A percentile compares a stretch with the other conserved stretches of the same genome.
Conservation (phyloP, 2,797 vertebrate species). For the Propithecus perrieri region DNA sequence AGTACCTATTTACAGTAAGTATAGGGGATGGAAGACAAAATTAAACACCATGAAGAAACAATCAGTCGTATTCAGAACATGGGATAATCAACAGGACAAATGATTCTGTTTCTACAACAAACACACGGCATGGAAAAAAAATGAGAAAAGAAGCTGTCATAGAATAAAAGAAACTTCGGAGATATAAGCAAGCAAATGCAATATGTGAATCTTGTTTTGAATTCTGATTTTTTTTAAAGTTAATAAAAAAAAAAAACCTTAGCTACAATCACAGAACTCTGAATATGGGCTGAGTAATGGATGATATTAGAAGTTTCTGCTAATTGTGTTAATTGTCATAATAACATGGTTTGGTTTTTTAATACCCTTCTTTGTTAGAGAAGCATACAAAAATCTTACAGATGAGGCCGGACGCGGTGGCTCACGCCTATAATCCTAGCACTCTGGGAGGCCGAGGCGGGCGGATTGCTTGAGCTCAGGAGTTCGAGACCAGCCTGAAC, state of each 20-base stretch:
- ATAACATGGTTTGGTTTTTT: neutral
- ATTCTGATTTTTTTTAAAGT: neutral
- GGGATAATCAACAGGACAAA: neutral
- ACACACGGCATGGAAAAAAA: neutral
- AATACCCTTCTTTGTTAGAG: neutral
- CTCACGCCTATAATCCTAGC: too few species aligned
- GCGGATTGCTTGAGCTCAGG: too few species aligned
- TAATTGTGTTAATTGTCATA: neutral
- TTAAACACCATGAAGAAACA: neutral
- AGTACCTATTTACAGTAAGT: neutral
- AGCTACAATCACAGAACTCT: neutral
- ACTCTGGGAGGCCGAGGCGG: too few species aligned
- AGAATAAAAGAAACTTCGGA: neutral
- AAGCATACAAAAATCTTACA: neutral
- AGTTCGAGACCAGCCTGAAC: too few species aligned
- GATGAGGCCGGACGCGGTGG: too few species aligned
- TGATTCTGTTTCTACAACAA: neutral
- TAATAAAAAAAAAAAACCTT: neutral
- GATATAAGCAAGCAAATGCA: neutral
- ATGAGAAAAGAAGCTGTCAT: neutral
- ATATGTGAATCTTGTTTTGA: neutral
- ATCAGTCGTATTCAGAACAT: neutral
- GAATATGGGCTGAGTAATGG: neutral
- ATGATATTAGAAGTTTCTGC: neutral
- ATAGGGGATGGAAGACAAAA: neutral